Conservation (phyloP, 2,797 vertebrate genomes). For the Lycodopsis pacificus region DNA sequence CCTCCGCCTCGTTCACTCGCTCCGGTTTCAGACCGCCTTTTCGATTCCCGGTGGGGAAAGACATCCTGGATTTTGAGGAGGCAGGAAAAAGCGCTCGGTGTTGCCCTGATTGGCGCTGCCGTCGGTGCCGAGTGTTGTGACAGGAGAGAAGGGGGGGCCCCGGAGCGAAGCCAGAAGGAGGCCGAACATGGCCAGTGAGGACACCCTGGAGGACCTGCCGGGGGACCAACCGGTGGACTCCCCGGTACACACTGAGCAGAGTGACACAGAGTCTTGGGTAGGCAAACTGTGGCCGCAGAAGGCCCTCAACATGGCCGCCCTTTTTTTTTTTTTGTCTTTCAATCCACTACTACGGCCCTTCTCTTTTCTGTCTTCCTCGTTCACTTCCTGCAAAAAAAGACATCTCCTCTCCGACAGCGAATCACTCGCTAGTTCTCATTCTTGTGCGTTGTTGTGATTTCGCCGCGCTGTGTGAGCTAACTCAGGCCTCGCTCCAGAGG, state of each 20-base stretch:
- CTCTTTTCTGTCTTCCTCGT: conserved; percentile 70
- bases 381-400: conserved; percentile 69
- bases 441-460: conserved; percentile 36
- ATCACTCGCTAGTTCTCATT: conserved; percentile 39
- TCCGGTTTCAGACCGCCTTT: conserved; percentile 59
- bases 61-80: conserved; percentile 70
- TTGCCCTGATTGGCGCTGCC: conserved; percentile 46
- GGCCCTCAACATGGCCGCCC: conserved; percentile 28
- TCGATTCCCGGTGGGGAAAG: conserved; percentile 70
- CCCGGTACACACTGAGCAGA: conserved; percentile 31
- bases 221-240: conserved; percentile 52
- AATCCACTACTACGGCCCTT: conserved; percentile 14
- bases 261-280: conserved; percentile 73
- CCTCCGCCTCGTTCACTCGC: conserved; percentile 57
- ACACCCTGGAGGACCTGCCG: conserved; percentile 56
- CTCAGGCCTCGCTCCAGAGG: conserved; percentile 36
- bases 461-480: conserved; percentile 10
- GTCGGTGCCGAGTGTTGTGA: conserved; percentile 14
- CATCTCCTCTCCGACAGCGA: conserved; percentile 37
- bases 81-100: conserved; percentile 51
- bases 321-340: conserved; percentile 6
- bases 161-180: conserved; percentile 45
- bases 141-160: conserved; percentile 2
- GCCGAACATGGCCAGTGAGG: conserved; percentile 77
- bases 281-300: conserved; percentile 33